Percentiles rank a stretch among this genome's conserved stretches.
Conservation (phyloP, 23 tunicate genomes). For the Halocynthia roretzi region DNA sequence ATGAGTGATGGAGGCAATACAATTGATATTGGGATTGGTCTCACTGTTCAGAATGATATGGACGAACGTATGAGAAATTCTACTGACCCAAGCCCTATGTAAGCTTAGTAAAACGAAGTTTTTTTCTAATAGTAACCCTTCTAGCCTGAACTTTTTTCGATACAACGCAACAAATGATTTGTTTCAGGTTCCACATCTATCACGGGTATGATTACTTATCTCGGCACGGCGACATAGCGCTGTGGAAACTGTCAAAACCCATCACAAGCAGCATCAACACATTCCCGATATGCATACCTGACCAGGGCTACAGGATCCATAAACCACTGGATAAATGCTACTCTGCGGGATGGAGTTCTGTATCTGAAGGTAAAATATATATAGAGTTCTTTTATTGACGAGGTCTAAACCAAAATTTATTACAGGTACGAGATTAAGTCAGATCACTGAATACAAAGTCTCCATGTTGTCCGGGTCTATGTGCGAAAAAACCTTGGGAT, state of each 20-base stretch:
- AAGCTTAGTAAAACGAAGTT: not conserved
- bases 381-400: too few species aligned
- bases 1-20: constrained; percentile 2
- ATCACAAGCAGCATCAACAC: not conserved
- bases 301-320: constrained; percentile 20
- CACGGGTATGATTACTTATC: constrained; percentile 28
- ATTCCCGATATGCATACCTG: constrained; percentile 38
- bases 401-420: not conserved
- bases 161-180: not conserved
- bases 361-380: not conserved
- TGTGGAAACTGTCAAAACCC: constrained; percentile 28
- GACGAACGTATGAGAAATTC: constrained; percentile 17
- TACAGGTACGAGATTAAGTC: constrained; percentile 17
- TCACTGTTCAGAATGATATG: constrained; percentile 29
- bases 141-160: not conserved
- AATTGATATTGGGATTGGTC: constrained; percentile 18
- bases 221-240: constrained; percentile 31
- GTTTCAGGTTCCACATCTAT: constrained; percentile 33
- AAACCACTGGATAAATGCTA: constrained; percentile 14
- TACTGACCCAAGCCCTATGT: not conserved
- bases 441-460: constrained; percentile 32
- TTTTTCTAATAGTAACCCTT: not conserved
- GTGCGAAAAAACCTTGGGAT: constrained; percentile 38
- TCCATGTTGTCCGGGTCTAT: constrained; percentile 16
- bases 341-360: constrained; percentile 40